Conservation (phyloP, 2,888 invertebrate species). For the Ametastegia equiseti region DNA sequence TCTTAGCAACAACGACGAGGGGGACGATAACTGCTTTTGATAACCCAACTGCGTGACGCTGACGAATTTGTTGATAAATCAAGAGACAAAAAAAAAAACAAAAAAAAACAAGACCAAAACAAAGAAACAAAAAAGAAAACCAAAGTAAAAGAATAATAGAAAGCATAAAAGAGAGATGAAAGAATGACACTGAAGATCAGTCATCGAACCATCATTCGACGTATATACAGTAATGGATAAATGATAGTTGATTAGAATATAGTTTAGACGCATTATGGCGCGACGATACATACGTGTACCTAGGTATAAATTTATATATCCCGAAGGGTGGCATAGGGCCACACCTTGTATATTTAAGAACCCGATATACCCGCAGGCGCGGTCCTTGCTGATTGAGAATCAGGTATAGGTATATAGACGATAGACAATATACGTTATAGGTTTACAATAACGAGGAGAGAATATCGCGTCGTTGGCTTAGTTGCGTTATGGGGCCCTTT, state of each 20-base stretch:
- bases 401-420: conserved; percentile 6
- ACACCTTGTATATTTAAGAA: conserved; percentile 37
- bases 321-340: background rate
- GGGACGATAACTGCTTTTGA: background rate
- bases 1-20: background rate
- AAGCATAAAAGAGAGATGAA: no score
- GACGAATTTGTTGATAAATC: background rate
- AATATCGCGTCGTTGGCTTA: conserved; percentile 32
- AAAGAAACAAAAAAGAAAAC: background rate
- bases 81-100: background rate
- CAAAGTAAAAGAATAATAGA: background rate
- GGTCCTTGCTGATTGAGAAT: conserved; percentile 21
- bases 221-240: background rate
- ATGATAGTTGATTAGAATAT: no score
- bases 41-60: background rate
- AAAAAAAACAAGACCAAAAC: background rate
- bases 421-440: background rate
- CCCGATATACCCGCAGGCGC: conserved; percentile 29
- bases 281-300: no score
- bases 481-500: background rate
- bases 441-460: conserved; percentile 27
- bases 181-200: background rate
- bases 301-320: background rate
- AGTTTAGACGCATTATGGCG: background rate
- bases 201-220: background rate